Evolutionary conservation across 1,140 invertebrate genomes (phyloP), one percentile per base, ranked within the genome.

Genomic region (Pissodes strobi): DNA sequence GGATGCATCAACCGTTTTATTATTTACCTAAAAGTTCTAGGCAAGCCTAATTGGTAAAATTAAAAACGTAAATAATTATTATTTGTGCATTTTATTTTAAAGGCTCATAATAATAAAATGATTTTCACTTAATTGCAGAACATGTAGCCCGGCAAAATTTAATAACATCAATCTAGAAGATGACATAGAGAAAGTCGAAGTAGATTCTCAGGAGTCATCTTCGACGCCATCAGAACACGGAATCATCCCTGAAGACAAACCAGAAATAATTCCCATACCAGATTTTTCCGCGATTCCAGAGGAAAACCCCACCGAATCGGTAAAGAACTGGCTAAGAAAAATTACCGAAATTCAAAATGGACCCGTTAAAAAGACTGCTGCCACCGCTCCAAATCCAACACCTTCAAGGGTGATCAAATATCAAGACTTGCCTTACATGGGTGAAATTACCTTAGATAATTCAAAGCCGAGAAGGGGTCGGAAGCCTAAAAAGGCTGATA

Each of bases 401-500:
- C 79, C 84, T 0, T 82, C 78, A 3, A 79, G 79, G 69, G 79
- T 85, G 10, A 78, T 91, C 57, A 89, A 89, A 48, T 91, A 90
- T 69, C 85, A 89, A n/a, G 90, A 93, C 71, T 79, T 93, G 2
- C 91, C 92, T 0, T 94, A 93, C 76, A 93, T 94, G 91, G 92
- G 92, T 1, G 92, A 94, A 73, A 92, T 94, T 80, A 93, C 91
- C 0, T 75, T 94, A 57, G 91, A 93, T 74, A 91, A 93, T 76
- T 90, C 88, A 9, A 89, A 92, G 69, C 91, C 91, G 0, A 78
- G 91, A 23, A 82, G 92, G 64, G 91, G 92, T 0, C 80, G 92
- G 9, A 94, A 94, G 68, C 92, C 92, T 0, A 94, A 94, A 70
- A 94, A 93, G 72, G 91, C 91, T 0, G 92, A 94, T 72, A 93